Evolutionary conservation across 2,113 vertebrate species (phyloP).

Genomic region (Heterotilapia buettikoferi): DNA sequence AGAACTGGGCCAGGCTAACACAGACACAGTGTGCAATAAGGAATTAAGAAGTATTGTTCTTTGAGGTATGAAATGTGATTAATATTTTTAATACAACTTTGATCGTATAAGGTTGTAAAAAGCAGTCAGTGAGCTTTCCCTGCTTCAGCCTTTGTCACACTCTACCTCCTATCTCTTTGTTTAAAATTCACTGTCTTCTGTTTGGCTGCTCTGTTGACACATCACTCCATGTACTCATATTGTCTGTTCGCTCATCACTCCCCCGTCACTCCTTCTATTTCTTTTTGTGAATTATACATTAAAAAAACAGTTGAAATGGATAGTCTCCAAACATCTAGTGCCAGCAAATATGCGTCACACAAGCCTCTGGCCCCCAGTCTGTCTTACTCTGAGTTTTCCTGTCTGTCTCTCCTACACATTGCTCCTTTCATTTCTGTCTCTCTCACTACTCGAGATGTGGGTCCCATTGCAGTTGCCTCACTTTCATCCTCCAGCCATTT

Average conservation of each 20-base stretch:
- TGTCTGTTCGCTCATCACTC: conserved; percentile 8
- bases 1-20: background rate
- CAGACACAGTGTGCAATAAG: background rate
- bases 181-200: conserved; percentile 13
- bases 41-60: background rate
- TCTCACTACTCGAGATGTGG: conserved; percentile 12
- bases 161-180: background rate
- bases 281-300: conserved; percentile 65
- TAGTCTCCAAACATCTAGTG: conserved; percentile 40
- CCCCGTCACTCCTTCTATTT: background rate
- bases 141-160: background rate
- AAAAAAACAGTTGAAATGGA: conserved; percentile 44
- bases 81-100: background rate
- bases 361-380: conserved; percentile 29
- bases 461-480: conserved; percentile 18
- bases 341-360: conserved; percentile 52
- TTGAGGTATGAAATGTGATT: background rate
- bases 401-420: conserved; percentile 8
- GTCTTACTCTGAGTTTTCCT: background rate
- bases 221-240: conserved; percentile 11
- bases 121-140: background rate
- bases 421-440: background rate
- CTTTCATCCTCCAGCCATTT: conserved; percentile 15
- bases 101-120: background rate
- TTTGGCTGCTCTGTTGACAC: conserved; percentile 18